Conservation (phyloP, 1,140 invertebrate genomes). For the Microplitis demolitor region DNA sequence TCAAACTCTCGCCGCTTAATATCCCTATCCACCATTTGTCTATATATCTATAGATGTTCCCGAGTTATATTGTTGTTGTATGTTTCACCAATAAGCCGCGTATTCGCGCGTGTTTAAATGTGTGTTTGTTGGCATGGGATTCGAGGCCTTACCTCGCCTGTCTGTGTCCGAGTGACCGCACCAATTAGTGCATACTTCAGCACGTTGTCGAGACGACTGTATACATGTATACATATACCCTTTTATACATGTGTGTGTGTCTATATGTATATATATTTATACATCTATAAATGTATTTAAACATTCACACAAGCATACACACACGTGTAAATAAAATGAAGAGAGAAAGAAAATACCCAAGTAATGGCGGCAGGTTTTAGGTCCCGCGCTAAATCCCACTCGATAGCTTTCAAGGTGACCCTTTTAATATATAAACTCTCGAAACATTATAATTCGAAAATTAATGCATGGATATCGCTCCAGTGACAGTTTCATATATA, state of each 20-base stretch:
- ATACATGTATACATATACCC: too few species aligned
- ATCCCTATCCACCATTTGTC: too few species aligned
- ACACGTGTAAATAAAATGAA: neutral
- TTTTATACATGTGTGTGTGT: too few species aligned
- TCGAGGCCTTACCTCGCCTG: neutral
- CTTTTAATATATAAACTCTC: neutral
- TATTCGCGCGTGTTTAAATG: neutral
- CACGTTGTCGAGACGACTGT: constrained; percentile 37
- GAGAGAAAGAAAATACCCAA: neutral
- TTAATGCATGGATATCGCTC: neutral
- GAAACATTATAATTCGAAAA: neutral
- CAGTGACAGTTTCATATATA: neutral
- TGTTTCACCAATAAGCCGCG: neutral
- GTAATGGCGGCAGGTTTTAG: constrained; percentile 5
- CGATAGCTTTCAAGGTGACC: constrained; percentile 6
- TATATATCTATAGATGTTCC: neutral
- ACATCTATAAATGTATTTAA: too few species aligned
- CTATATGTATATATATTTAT: too few species aligned
- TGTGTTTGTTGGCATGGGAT: neutral
- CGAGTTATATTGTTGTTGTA: neutral
- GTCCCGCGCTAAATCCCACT: neutral
- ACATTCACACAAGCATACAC: neutral
- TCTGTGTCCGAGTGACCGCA: constrained; percentile 37
- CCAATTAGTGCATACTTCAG: constrained; percentile 58
- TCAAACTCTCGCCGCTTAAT: neutral